Conservation (phyloP, 2,888 invertebrate genomes). For the Dinocampus coccinellae region DNA sequence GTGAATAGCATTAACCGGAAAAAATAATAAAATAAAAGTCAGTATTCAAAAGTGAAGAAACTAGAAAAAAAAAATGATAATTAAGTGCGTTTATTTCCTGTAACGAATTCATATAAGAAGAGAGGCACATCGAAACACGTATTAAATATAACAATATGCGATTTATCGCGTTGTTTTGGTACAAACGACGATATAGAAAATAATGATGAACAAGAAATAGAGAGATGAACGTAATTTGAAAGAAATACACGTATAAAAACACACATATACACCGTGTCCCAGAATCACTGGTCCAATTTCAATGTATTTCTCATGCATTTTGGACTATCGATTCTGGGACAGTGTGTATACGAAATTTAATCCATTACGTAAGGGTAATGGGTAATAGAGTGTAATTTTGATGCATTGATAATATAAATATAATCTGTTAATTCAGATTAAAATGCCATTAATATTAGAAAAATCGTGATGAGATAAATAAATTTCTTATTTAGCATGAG, state of each 20-base stretch:
- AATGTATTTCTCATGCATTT: no score
- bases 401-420: constrained; percentile 20
- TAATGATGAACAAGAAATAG: not conserved
- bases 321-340: no score
- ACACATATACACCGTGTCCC: no score
- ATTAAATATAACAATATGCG: not conserved
- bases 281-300: no score
- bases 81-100: not conserved
- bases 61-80: not conserved
- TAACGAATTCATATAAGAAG: not conserved
- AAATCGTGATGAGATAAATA: constrained; percentile 26
- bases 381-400: constrained; percentile 27
- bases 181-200: not conserved
- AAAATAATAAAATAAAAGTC: constrained; percentile 13
- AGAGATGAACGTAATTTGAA: not conserved
- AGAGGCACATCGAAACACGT: constrained; percentile 26
- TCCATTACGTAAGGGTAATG: constrained; percentile 20
- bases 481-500: constrained; percentile 33
- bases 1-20: not conserved
- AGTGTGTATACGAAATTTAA: constrained; percentile 3
- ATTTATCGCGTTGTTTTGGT: not conserved
- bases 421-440: constrained; percentile 7
- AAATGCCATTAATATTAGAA: constrained; percentile 39
- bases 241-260: not conserved
- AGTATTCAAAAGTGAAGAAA: not conserved